A percentile compares a stretch with the other conserved stretches of the same genome.
Conservation (phyloP, 2,797 vertebrate species). For the Myotis myotis region DNA sequence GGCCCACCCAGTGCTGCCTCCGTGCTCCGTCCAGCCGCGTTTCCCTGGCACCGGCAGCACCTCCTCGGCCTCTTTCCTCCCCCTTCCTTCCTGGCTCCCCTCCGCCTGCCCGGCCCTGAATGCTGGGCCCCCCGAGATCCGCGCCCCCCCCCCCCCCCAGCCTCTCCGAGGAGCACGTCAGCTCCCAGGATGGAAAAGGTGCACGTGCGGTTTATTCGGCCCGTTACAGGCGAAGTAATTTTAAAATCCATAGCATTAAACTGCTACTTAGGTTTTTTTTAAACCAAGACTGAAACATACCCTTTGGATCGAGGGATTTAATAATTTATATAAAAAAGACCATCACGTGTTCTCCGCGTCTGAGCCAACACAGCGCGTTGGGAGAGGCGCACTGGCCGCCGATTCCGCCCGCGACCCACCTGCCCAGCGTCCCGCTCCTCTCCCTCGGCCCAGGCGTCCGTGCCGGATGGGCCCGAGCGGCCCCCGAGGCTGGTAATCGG, state of each 20-base stretch:
- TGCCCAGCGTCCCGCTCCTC: too few relatives aligned
- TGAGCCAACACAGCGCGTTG: not conserved
- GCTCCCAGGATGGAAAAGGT: not conserved
- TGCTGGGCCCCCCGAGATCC: not conserved
- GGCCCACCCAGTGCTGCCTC: too few relatives aligned
- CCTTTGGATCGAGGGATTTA: constrained; percentile 24
- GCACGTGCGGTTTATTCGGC: not conserved
- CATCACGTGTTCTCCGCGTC: not conserved
- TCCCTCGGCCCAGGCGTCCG: too few relatives aligned
- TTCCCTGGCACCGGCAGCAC: not conserved
- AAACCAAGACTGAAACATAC: not conserved
- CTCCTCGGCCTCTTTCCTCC: not conserved
- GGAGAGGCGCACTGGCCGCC: not conserved
- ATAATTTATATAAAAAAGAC: not conserved
- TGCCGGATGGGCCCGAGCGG: too few relatives aligned
- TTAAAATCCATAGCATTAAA: not conserved
- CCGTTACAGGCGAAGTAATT: not conserved
- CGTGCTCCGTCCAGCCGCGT: not conserved
- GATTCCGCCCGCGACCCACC: too few relatives aligned
- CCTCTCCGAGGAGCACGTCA: not conserved
- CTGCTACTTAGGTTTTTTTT: not conserved
- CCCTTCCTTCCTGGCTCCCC: not conserved
- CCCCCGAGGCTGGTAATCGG: too few relatives aligned
- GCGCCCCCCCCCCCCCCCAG: not conserved
- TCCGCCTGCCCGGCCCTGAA: not conserved